A percentile compares a stretch with the other conserved stretches of the same genome.
Evolutionary conservation across 1,140 invertebrate genomes (phyloP).

Genomic region (Caenorhabditis elegans): WBcel235 BX284602.5:10701501-10702000

Average conservation of each 20-base stretch:
- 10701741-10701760: neutral
- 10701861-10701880: slow-evolving; percentile 32
- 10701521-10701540: neutral
- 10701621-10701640: no score
- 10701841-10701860: slow-evolving; percentile 41
- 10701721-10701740: neutral
- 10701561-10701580: no score
- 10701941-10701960: neutral
- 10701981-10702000: no score
- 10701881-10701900: slow-evolving; percentile 43
- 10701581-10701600: neutral
- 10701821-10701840: slow-evolving; percentile 47
- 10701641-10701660: no score
- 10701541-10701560: no score
- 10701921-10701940: neutral
- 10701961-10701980: no score
- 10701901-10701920: slow-evolving; percentile 44
- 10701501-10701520: neutral
- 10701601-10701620: no score
- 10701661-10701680: no score
- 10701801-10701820: slow-evolving; percentile 35
- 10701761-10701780: neutral
- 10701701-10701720: no score
- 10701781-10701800: neutral
- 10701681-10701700: no score